phyloP scores from a whole-genome alignment of 2,113 vertebrate species.

The Eretmochelys imbricata region DNA sequence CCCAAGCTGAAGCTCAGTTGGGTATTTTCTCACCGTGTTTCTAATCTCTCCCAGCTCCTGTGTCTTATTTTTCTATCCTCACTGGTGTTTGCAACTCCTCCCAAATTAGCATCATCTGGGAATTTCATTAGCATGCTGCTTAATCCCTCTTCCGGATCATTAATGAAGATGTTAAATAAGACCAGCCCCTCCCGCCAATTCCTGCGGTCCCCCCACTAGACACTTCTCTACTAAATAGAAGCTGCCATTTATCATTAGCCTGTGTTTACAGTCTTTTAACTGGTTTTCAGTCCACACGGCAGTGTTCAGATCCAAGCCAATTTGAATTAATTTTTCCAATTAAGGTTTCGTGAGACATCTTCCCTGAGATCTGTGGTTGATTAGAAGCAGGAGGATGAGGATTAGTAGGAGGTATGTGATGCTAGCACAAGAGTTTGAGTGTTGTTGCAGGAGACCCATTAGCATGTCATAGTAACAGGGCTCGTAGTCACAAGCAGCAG shows the following conservation, averaged over 20 bases:
- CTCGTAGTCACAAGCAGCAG: not conserved
- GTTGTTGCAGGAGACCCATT: not conserved
- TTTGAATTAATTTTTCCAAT: not conserved
- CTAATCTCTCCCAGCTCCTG: conserved; percentile 4
- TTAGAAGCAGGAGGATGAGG: not conserved
- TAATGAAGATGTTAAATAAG: conserved; percentile 55
- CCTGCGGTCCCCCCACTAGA: not conserved
- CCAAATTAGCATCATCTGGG: conserved; percentile 53
- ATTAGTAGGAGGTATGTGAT: not conserved
- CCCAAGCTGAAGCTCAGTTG: not conserved
- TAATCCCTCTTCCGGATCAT: conserved; percentile 52
- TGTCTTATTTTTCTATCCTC: conserved; percentile 40
- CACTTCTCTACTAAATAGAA: not conserved
- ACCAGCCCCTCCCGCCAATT: not conserved
- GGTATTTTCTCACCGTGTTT: not conserved
- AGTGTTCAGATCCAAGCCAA: not conserved
- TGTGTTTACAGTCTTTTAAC: not conserved
- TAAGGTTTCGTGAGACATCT: not conserved
- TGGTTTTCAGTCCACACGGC: not conserved
- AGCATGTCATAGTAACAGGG: not conserved
- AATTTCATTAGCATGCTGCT: conserved; percentile 51
- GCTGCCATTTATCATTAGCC: not conserved
- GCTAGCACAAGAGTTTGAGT: not conserved
- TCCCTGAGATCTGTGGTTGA: not conserved
- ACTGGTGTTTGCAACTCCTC: conserved; percentile 40